A percentile compares a stretch with the other conserved stretches of the same genome.
phyloP scores from a whole-genome alignment of 2,888 invertebrate genomes.

The Sinotaia quadrata region DNA sequence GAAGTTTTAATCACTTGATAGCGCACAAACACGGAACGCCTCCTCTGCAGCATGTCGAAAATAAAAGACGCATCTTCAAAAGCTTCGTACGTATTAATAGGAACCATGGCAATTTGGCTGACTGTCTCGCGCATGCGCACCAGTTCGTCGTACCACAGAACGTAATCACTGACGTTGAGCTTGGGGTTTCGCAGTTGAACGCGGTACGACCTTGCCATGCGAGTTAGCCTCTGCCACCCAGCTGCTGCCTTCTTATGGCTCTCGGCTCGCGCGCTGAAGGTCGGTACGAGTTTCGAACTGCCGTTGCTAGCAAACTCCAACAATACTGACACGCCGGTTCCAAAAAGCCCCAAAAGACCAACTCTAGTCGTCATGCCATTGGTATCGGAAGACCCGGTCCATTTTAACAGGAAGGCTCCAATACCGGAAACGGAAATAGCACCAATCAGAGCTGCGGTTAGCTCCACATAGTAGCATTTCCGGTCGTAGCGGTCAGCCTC shows the following conservation, averaged over 20 bases:
- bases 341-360: constrained; percentile 12
- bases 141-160: constrained; percentile 21
- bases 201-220: constrained; percentile 18
- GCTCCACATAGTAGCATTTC: constrained; percentile 25
- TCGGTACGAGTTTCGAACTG: constrained; percentile 18
- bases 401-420: constrained; percentile 9
- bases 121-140: constrained; percentile 12
- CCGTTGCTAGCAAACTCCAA: constrained; percentile 28
- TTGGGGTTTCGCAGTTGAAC: constrained; percentile 22
- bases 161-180: constrained; percentile 4
- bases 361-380: neutral
- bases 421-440: constrained; percentile 15
- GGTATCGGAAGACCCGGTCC: neutral
- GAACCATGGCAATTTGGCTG: constrained; percentile 20
- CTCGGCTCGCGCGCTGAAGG: constrained; percentile 11
- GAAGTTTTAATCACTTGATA: constrained; percentile 24
- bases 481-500: constrained; percentile 22
- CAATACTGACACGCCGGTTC: neutral
- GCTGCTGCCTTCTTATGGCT: constrained; percentile 20
- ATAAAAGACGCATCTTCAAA: constrained; percentile 19
- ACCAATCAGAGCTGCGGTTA: constrained; percentile 8
- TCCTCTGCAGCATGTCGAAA: neutral
- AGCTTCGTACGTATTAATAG: constrained; percentile 7
- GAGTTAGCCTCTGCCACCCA: constrained; percentile 26
- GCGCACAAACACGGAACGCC: constrained; percentile 10